phyloP scores from a whole-genome alignment of 2,113 vertebrate genomes.

The Calidris pygmaea region DNA sequence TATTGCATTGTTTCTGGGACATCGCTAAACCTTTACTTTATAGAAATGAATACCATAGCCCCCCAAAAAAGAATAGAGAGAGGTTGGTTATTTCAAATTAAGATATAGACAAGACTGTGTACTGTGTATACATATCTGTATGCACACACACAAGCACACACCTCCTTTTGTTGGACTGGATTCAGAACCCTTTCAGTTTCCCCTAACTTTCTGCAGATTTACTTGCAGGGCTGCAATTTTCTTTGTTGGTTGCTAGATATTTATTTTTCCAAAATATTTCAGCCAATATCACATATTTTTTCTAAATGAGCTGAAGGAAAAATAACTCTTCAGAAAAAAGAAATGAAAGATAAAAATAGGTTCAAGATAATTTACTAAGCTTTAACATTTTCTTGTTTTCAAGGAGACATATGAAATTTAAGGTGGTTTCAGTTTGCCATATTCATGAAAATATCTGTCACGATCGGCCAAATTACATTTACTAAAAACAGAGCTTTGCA shows the following conservation, averaged over 20 bases:
- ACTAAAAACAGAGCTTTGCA: fast-evolving
- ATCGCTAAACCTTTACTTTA: neutral
- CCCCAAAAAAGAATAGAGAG: neutral
- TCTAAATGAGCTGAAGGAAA: neutral
- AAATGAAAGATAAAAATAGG: neutral
- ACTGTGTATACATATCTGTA: neutral
- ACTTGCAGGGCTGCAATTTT: neutral
- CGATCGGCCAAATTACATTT: neutral
- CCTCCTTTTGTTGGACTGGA: neutral
- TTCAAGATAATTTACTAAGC: neutral
- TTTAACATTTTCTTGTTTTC: neutral
- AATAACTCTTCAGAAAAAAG: neutral
- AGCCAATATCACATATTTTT: neutral
- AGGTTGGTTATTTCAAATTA: neutral
- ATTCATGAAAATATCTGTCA: neutral
- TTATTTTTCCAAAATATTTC: neutral
- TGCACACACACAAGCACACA: fast-evolving
- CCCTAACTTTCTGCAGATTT: neutral
- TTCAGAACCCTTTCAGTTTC: neutral
- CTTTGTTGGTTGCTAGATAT: neutral
- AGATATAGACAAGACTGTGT: neutral
- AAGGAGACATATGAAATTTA: neutral
- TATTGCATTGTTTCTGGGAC: neutral
- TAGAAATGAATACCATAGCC: neutral
- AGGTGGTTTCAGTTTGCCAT: neutral